Evolutionary conservation across 2,888 invertebrate species (phyloP).

Genomic region (Mycogona germanica): DNA sequence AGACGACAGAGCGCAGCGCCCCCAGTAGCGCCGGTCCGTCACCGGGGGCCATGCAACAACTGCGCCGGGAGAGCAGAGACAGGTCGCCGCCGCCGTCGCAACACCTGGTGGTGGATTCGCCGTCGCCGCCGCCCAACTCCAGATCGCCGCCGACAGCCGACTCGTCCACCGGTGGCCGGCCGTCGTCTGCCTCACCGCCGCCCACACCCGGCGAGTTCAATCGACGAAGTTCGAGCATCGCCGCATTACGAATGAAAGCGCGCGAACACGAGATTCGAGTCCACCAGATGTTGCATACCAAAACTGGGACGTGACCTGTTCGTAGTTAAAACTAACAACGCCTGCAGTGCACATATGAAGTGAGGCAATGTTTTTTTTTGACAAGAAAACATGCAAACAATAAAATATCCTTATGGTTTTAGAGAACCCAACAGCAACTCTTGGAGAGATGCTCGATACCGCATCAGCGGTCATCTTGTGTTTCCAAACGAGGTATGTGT

Average conservation of each 20-base stretch:
- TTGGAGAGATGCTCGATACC: too few species aligned
- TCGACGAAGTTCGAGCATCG: slow-evolving; percentile 73
- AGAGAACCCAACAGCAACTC: too few species aligned
- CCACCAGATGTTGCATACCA: slow-evolving; percentile 36
- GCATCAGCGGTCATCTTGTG: too few species aligned
- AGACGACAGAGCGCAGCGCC: slow-evolving; percentile 5
- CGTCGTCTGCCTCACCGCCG: neutral
- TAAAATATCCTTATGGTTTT: too few species aligned
- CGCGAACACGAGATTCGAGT: slow-evolving; percentile 76
- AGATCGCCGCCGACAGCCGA: slow-evolving; percentile 5
- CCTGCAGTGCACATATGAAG: too few species aligned
- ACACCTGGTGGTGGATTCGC: slow-evolving; percentile 39
- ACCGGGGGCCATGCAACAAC: slow-evolving; percentile 1
- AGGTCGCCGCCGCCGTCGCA: slow-evolving; percentile 28
- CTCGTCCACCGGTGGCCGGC: slow-evolving; percentile 7
- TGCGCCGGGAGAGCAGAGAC: too few species aligned
- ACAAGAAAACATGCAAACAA: too few species aligned
- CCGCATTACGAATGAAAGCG: slow-evolving; percentile 71
- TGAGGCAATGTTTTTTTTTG: too few species aligned
- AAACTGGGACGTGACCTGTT: too few species aligned
- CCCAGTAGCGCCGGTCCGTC: slow-evolving; percentile 4
- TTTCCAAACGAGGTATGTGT: too few species aligned
- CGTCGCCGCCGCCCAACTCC: slow-evolving; percentile 29
- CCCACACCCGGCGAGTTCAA: slow-evolving; percentile 53
- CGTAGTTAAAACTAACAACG: too few species aligned